These are phyloP conservation scores for Phoxinus phoxinus DNA, from an alignment of 2,113 vertebrate genomes.

Conservation along the genomic window DNA sequence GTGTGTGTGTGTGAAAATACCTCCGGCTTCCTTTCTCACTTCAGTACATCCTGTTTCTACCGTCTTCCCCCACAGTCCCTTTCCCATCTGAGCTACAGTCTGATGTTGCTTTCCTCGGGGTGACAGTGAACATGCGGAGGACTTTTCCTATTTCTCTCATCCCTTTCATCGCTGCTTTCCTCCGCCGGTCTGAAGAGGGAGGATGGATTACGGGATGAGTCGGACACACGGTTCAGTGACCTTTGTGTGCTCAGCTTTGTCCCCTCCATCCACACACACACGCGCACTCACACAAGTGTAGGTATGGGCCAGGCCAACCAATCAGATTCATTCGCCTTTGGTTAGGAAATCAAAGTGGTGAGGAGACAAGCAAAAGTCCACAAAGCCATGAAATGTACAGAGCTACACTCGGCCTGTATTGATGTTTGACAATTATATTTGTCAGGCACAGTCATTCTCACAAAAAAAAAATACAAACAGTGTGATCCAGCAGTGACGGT, in stretches of 20 bases:
- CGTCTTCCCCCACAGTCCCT: constrained; percentile 13
- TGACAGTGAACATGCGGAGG: constrained; percentile 5
- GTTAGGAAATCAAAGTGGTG: not conserved
- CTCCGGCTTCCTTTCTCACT: not conserved
- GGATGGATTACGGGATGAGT: constrained; percentile 25
- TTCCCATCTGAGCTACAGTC: not conserved
- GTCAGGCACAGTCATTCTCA: not conserved
- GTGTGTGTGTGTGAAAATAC: not conserved
- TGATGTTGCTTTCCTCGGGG: constrained; percentile 22
- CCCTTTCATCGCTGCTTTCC: constrained; percentile 9
- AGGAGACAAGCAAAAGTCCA: not conserved
- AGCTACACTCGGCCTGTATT: not conserved
- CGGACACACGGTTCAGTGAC: constrained; percentile 12
- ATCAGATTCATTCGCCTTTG: constrained; percentile 33
- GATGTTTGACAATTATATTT: not conserved
- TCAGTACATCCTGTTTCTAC: not conserved
- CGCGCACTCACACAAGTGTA: constrained; percentile 3
- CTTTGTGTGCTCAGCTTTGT: constrained; percentile 28
- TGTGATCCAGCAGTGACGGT: not conserved
- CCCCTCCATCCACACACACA: constrained; percentile 3
- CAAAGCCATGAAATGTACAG: not conserved
- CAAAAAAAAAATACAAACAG: not conserved
- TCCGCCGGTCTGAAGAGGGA: constrained; percentile 53
- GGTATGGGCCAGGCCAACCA: constrained; percentile 39
- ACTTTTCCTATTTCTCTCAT: constrained; percentile 8